Evolutionary conservation across 2,797 vertebrate genomes (phyloP).

Genomic region (Nannoperca australis): DNA sequence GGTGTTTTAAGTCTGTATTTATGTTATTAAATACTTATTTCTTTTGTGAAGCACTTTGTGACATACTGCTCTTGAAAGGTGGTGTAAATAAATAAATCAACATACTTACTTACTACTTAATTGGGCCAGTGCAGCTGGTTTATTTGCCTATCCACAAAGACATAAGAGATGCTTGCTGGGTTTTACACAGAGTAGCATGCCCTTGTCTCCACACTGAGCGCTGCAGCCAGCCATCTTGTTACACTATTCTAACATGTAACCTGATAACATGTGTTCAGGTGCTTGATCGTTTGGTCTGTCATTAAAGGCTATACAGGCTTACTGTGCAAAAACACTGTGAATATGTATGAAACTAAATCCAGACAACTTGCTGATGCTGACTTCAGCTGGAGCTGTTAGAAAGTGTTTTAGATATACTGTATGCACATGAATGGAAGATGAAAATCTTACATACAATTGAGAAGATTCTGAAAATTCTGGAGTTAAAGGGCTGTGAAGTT

Average conservation of each 20-base stretch:
- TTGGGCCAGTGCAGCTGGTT: neutral
- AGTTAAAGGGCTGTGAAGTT: neutral
- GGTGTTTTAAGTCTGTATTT: no score
- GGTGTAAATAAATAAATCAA: no score
- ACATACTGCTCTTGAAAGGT: no score
- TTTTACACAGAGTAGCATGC: neutral
- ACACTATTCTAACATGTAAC: neutral
- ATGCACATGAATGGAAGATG: neutral
- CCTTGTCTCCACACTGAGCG: neutral
- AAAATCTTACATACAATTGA: no score
- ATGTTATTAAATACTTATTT: no score
- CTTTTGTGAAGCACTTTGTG: no score
- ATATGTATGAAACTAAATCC: neutral
- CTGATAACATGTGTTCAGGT: neutral
- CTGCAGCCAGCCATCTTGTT: neutral
- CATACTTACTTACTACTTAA: neutral
- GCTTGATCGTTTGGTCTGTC: neutral
- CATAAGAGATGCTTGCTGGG: neutral
- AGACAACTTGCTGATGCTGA: neutral
- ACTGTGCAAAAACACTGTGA: conserved; percentile 1
- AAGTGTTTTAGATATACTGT: conserved; percentile 1
- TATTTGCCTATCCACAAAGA: neutral
- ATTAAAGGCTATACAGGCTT: neutral
- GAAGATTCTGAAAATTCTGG: no score
- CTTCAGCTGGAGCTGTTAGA: neutral